Evolutionary conservation across 1,140 invertebrate genomes (phyloP).

Genomic region (Drosophila kanapiae): DNA sequence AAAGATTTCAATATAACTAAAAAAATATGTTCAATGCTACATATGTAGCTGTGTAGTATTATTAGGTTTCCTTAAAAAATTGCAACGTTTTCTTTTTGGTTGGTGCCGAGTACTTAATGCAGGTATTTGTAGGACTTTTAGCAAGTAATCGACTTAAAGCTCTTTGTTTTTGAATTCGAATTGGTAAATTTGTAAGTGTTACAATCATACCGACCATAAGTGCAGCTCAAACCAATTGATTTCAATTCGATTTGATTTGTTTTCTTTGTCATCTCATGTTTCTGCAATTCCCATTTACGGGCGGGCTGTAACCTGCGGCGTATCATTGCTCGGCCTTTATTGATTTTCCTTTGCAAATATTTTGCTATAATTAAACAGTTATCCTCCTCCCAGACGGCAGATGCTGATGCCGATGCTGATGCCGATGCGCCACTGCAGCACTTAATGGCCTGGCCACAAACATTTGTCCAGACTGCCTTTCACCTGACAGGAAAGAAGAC

Average conservation of each 20-base stretch:
- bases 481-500: slow-evolving; percentile 40
- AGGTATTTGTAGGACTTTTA: no score
- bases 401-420: slow-evolving; percentile 8
- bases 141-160: no score
- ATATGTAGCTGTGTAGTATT: no score
- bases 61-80: no score
- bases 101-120: no score
- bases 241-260: slow-evolving; percentile 7
- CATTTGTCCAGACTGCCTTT: slow-evolving; percentile 32
- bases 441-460: slow-evolving; percentile 63
- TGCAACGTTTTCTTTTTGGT: no score
- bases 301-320: slow-evolving; percentile 9
- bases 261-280: slow-evolving; percentile 31
- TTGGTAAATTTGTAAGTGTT: no score
- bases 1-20: no score
- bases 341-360: slow-evolving; percentile 61
- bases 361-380: slow-evolving; percentile 58
- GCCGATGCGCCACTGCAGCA: slow-evolving; percentile 38
- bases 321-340: slow-evolving; percentile 42
- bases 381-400: slow-evolving; percentile 5
- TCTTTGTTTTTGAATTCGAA: no score
- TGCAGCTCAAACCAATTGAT: neutral
- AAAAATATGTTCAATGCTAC: no score
- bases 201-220: no score
- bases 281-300: slow-evolving; percentile 24